A percentile compares a stretch with the other conserved stretches of the same genome.
phyloP scores from a whole-genome alignment of 2,888 invertebrate genomes.

The Laspeyria flexula region DNA sequence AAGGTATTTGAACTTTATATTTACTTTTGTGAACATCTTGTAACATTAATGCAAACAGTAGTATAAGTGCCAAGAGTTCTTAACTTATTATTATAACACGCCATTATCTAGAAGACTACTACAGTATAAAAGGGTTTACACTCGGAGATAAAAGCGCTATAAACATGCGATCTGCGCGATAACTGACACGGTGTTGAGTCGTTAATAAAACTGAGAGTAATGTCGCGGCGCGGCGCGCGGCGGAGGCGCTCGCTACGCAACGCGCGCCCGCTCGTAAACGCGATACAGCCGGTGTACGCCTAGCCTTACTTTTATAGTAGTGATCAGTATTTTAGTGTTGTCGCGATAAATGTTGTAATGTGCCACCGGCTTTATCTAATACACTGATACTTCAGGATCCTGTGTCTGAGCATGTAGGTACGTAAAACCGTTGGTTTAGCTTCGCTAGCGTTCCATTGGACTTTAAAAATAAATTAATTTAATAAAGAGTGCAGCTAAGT shows the following conservation, averaged over 20 bases:
- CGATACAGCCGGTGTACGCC: slow-evolving; percentile 25
- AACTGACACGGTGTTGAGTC: slow-evolving; percentile 27
- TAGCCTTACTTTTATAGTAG: slow-evolving; percentile 40
- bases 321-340: slow-evolving; percentile 33
- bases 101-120: slow-evolving; percentile 30
- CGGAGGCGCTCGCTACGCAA: slow-evolving; percentile 1
- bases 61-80: slow-evolving; percentile 9
- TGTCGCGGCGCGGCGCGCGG: slow-evolving; percentile 1
- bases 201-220: slow-evolving; percentile 33
- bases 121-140: slow-evolving; percentile 40
- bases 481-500: too few species aligned
- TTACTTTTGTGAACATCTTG: too few species aligned
- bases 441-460: too few species aligned
- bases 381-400: not conserved
- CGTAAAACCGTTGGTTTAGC: not conserved
- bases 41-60: not conserved
- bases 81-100: slow-evolving; percentile 21
- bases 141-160: slow-evolving; percentile 38
- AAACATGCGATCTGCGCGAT: slow-evolving; percentile 42
- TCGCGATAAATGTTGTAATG: slow-evolving; percentile 34
- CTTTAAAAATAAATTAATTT: too few species aligned
- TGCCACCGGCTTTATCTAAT: slow-evolving; percentile 10
- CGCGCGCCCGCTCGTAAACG: slow-evolving; percentile 33
- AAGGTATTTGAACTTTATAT: too few species aligned
- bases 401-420: too few species aligned